Percentiles rank a stretch among this genome's conserved stretches.
phyloP scores from a whole-genome alignment of 2,888 invertebrate species.

The Ariolimax columbianus region DNA sequence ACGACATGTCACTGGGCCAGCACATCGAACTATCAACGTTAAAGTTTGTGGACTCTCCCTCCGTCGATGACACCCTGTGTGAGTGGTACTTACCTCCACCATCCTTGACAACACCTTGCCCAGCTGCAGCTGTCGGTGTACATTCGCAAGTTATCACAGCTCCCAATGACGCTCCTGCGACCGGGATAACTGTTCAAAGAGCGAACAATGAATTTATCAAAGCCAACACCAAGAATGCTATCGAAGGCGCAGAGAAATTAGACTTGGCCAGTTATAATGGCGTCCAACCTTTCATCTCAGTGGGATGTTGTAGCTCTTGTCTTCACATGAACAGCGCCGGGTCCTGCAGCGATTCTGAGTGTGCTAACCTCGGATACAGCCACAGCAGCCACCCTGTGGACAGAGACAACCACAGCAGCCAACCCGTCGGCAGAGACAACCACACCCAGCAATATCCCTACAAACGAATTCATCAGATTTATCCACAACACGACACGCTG shows the following conservation, averaged over 20 bases:
- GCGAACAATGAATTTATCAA: not conserved
- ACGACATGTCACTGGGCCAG: conserved; percentile 5
- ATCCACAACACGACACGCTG: not conserved
- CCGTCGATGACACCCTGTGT: conserved; percentile 36
- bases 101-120: not conserved
- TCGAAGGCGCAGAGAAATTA: not conserved
- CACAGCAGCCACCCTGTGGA: not conserved
- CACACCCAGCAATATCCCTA: not conserved
- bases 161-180: not conserved
- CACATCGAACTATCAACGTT: conserved; percentile 44
- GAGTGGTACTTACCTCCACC: conserved; percentile 37
- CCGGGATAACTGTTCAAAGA: not conserved
- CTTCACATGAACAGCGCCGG: not conserved
- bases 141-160: not conserved
- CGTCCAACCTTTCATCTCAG: not conserved
- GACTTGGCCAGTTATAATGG: not conserved
- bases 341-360: not conserved
- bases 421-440: not conserved
- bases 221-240: not conserved
- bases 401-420: not conserved
- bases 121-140: not conserved
- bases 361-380: not conserved
- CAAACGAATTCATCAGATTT: not conserved
- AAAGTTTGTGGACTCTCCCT: conserved; percentile 39
- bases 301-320: not conserved